Evolutionary conservation across 2,113 vertebrate species (phyloP).

Genomic region (Neoarius graeffei): DNA sequence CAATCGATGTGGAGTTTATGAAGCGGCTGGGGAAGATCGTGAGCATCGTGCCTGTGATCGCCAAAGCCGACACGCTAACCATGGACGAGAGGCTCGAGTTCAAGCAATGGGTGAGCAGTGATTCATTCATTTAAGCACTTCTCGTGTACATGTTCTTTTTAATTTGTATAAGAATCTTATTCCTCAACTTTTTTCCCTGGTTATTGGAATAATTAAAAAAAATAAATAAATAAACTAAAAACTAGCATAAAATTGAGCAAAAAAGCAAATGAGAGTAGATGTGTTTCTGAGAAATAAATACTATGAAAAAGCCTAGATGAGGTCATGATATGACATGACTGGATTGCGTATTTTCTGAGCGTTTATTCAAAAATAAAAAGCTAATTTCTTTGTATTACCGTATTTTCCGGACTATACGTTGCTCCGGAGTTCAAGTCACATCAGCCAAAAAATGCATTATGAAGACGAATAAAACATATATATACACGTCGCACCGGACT

Average conservation of each 20-base stretch:
- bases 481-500: too few species aligned
- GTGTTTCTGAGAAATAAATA: neutral
- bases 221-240: neutral
- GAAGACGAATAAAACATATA: too few species aligned
- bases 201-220: neutral
- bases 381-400: neutral
- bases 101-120: constrained; percentile 80
- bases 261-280: neutral
- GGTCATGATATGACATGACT: neutral
- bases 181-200: neutral
- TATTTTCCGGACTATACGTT: too few species aligned
- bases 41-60: constrained; percentile 86
- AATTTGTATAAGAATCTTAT: neutral
- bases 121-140: neutral
- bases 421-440: too few species aligned
- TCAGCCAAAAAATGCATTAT: too few species aligned
- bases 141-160: neutral
- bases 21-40: constrained; percentile 82
- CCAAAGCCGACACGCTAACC: constrained; percentile 86
- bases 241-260: neutral
- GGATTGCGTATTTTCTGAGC: neutral
- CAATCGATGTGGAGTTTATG: constrained; percentile 88
- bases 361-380: neutral
- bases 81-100: constrained; percentile 86
- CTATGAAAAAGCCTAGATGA: neutral